Evolutionary conservation across 2,797 vertebrate genomes (phyloP).

Genomic region (Pipistrellus pipistrellus): DNA sequence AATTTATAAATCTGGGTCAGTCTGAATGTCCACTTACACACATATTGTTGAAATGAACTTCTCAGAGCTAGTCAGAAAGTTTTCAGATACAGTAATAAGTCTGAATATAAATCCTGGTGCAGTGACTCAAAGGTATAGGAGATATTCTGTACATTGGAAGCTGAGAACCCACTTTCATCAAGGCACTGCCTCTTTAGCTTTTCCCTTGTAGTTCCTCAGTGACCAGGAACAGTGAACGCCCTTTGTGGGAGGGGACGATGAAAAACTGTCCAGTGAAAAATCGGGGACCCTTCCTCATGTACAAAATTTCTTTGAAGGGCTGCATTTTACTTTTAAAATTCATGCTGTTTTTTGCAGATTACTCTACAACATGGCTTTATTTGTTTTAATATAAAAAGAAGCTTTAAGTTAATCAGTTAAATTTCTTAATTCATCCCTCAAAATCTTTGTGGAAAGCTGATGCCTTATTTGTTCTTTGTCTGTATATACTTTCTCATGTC

Average conservation of each 20-base stretch:
- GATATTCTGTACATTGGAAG: background rate
- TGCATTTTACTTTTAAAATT: conserved; percentile 54
- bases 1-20: conserved; percentile 48
- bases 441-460: conserved; percentile 25
- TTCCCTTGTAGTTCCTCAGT: background rate
- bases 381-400: conserved; percentile 6
- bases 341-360: background rate
- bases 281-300: background rate
- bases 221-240: background rate
- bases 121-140: conserved; percentile 38
- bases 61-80: conserved; percentile 37
- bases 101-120: conserved; percentile 51
- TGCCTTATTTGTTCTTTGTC: background rate
- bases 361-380: background rate
- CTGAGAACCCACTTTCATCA: background rate
- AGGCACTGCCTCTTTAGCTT: background rate
- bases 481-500: background rate
- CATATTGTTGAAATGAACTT: conserved; percentile 50
- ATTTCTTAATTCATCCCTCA: conserved; percentile 24
- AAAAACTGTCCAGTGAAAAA: background rate
- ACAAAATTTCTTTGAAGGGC: background rate
- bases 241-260: background rate
- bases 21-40: conserved; percentile 30
- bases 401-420: background rate
- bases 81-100: conserved; percentile 49